Percentiles rank a stretch among this genome's conserved stretches.
phyloP scores from a whole-genome alignment of 1,140 invertebrate species.

The Cotesia chilonis region DNA sequence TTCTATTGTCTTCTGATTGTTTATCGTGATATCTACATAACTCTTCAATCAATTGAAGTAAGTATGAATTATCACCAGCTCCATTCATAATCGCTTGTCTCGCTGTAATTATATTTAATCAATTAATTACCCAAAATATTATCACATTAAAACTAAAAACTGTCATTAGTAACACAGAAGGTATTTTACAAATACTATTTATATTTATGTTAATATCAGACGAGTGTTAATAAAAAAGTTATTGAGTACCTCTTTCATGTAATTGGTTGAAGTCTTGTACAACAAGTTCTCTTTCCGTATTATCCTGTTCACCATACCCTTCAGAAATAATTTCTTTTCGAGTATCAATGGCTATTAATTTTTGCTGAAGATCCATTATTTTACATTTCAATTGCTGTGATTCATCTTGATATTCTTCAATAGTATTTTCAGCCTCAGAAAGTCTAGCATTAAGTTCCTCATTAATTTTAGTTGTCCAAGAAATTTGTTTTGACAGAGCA shows the following conservation, averaged over 20 bases:
- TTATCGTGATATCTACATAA: slow-evolving; percentile 70
- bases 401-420: slow-evolving; percentile 66
- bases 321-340: slow-evolving; percentile 73
- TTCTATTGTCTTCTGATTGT: slow-evolving; percentile 70
- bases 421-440: slow-evolving; percentile 62
- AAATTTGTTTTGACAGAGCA: slow-evolving; percentile 43
- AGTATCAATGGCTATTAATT: slow-evolving; percentile 63
- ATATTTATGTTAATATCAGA: slow-evolving; percentile 1
- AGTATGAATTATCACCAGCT: slow-evolving; percentile 60
- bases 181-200: too few species aligned
- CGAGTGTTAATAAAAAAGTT: not conserved
- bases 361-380: slow-evolving; percentile 65
- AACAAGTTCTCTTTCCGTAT: slow-evolving; percentile 47
- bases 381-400: slow-evolving; percentile 69
- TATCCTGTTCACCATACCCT: slow-evolving; percentile 68
- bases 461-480: slow-evolving; percentile 43
- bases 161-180: too few species aligned
- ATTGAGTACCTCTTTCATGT: slow-evolving; percentile 57
- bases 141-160: too few species aligned
- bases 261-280: slow-evolving; percentile 58
- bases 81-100: slow-evolving; percentile 63
- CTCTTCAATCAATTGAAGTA: slow-evolving; percentile 71
- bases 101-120: slow-evolving; percentile 55
- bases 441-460: slow-evolving; percentile 59
- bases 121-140: slow-evolving; percentile 57